Conservation (phyloP, 2,888 invertebrate genomes). For the Macaria notata region DNA sequence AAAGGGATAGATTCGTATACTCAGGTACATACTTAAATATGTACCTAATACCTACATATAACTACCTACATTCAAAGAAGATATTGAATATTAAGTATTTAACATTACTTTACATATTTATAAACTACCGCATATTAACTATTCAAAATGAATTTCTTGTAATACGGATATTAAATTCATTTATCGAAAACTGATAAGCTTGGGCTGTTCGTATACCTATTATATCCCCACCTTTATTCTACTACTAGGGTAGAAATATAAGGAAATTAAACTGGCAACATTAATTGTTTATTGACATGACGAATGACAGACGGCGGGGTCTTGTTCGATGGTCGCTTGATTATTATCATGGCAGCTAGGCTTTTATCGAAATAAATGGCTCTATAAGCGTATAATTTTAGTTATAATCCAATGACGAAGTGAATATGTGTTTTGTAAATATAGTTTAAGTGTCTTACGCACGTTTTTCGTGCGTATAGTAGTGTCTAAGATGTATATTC, state of each 20-base stretch:
- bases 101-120: too few relatives aligned
- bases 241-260: conserved; percentile 5
- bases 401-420: conserved; percentile 54
- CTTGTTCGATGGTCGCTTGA: conserved; percentile 68
- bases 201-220: too few relatives aligned
- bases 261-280: conserved; percentile 51
- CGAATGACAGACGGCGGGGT: conserved; percentile 77
- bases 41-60: too few relatives aligned
- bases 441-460: conserved; percentile 62
- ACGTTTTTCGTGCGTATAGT: conserved; percentile 63
- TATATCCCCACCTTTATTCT: too few relatives aligned
- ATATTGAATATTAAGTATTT: too few relatives aligned
- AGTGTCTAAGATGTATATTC: conserved; percentile 73
- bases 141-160: too few relatives aligned
- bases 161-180: too few relatives aligned
- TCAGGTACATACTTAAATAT: too few relatives aligned
- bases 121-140: too few relatives aligned
- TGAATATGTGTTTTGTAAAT: conserved; percentile 74
- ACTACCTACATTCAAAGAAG: too few relatives aligned
- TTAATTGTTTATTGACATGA: conserved; percentile 80
- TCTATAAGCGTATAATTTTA: conserved; percentile 61
- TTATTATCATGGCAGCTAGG: conserved; percentile 44
- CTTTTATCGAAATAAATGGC: conserved; percentile 64
- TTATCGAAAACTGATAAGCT: too few relatives aligned
- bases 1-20: too few relatives aligned